Base-by-base conservation (phyloP, 2,113 vertebrate species). In the Poeciliopsis prolifica region DNA sequence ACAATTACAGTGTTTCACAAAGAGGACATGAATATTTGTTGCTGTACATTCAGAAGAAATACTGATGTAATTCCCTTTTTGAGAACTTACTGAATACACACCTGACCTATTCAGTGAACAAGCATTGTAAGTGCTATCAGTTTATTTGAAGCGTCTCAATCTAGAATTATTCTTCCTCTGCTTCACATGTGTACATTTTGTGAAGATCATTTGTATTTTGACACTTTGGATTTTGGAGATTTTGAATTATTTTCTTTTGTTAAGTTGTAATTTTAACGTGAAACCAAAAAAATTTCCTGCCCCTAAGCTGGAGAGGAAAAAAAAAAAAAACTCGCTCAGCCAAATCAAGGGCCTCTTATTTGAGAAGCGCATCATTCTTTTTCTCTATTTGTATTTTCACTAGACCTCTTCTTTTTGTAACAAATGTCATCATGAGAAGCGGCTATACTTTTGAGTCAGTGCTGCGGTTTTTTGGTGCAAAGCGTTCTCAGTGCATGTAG, bases 21-120 rank as follows among this genome's bases (percentile, higher is more conserved):
- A 62, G 42, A 71, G 61, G 15, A 64, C 44, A 61, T 31, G 33
- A 63, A 19, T 30, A 22, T 64, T 66, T 17, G 73, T 42, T 72
- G 1, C 22, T 14, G 2, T n/a, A 60, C 40, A 51, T 51, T 22
- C 6, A 51, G 19, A 51, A 17, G 61, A 11, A 26, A 30, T 0
- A 5, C 12, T 63, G 12, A 13, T 63, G 0, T 17, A 6, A 17
- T 63, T 31, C 15, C 8, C 10, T 33, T 42, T 42, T 51, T 54
- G 40, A 8, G 15, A 48, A 9, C 48, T 65, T 70, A 22, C 22
- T 78, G 35, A 61, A 44, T 37, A 35, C 44, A 11, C 1, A 11
- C 26, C n/a, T 30, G 4, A 60, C 22, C 63, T 67, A 3, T 58
- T 7, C n/a, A 29, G 35, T 33, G 17, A 30, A 60, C 9, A 37